These are phyloP conservation scores for Setipinna tenuifilis DNA, from an alignment of 2,797 vertebrate genomes.

Conservation along the genomic window DNA sequence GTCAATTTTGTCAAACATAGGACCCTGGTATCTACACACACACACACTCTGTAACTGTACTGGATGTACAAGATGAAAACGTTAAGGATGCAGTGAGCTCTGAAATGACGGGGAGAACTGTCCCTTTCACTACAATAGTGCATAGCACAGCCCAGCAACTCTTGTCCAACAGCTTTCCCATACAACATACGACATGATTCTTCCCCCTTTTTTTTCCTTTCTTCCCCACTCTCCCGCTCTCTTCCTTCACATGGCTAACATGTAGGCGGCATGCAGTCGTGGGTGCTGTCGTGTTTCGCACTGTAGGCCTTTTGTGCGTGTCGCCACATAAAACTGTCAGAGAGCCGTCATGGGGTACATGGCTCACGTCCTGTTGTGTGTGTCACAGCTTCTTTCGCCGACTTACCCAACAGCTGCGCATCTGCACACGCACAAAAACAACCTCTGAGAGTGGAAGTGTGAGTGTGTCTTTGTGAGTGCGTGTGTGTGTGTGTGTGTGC, in stretches of 20 bases:
- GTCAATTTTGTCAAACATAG: neutral
- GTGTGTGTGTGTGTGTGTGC: constrained; percentile 14
- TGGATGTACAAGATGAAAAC: neutral
- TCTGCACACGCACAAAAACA: constrained; percentile 4
- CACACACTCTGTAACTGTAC: neutral
- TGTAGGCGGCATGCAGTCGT: neutral
- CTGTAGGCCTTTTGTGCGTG: constrained; percentile 15
- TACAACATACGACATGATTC: neutral
- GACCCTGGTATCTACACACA: neutral
- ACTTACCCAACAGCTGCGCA: constrained; percentile 35
- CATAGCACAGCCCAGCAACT: neutral
- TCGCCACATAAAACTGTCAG: constrained; percentile 22
- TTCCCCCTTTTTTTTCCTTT: neutral
- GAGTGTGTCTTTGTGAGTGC: neutral
- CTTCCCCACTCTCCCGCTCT: neutral
- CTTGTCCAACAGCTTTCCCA: neutral
- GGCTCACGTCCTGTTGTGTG: constrained; percentile 34
- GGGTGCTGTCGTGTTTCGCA: constrained; percentile 28
- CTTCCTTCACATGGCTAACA: neutral
- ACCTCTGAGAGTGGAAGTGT: neutral
- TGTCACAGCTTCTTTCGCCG: neutral
- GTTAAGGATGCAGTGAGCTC: neutral
- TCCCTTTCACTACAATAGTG: constrained; percentile 3
- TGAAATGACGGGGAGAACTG: neutral
- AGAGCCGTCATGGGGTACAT: constrained; percentile 17